A percentile compares a stretch with the other conserved stretches of the same genome.
Evolutionary conservation across 2,888 invertebrate genomes (phyloP).

Genomic region (Lasioglossum lativentre): DNA sequence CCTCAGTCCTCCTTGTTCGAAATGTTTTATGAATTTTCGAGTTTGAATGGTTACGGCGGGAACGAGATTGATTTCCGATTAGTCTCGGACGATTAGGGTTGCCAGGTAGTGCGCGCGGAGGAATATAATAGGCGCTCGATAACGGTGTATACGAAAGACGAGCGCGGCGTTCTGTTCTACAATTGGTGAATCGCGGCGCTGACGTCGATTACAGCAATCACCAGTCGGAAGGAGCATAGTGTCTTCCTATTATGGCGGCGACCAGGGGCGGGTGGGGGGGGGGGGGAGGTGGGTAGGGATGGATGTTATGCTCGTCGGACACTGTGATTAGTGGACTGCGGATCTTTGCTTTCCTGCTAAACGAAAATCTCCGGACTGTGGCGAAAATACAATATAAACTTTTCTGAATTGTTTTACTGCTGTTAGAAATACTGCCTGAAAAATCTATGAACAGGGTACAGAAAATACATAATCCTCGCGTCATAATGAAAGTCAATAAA

Average conservation of each 20-base stretch:
- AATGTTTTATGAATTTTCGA: constrained; percentile 38
- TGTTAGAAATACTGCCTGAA: neutral
- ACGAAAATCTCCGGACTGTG: neutral
- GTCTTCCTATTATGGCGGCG: constrained; percentile 8
- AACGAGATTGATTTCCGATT: constrained; percentile 33
- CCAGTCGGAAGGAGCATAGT: constrained; percentile 11
- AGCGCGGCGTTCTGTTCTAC: constrained; percentile 4
- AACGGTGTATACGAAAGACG: constrained; percentile 17
- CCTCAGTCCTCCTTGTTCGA: neutral
- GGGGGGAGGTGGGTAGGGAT: too few species aligned
- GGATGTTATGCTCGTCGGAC: constrained; percentile 1
- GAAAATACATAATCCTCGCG: too few species aligned
- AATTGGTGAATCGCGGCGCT: constrained; percentile 5
- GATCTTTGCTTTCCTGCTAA: neutral
- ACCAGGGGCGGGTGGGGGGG: neutral
- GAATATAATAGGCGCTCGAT: constrained; percentile 17
- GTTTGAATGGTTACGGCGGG: neutral
- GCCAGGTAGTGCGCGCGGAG: neutral
- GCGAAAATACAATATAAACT: too few species aligned
- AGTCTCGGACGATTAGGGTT: constrained; percentile 12
- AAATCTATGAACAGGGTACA: neutral
- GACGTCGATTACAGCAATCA: constrained; percentile 21
- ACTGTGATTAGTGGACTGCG: neutral
- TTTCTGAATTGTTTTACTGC: neutral
- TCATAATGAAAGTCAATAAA: too few species aligned